Evolutionary conservation across 2,888 invertebrate species (phyloP).

Genomic region (Dioctria linearis): DNA sequence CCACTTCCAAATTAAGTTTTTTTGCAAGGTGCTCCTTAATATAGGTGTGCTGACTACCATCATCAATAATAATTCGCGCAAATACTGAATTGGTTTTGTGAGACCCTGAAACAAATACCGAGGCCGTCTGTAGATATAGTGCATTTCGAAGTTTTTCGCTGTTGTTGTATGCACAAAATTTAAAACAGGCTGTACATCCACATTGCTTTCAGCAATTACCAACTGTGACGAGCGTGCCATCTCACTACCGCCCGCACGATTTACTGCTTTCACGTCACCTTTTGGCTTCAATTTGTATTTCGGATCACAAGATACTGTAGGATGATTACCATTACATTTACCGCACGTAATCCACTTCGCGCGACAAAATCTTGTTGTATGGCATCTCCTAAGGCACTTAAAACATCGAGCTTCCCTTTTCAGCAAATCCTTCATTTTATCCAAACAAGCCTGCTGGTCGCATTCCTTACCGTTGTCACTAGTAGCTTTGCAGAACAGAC

Average conservation of each 20-base stretch:
- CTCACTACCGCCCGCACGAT: not conserved
- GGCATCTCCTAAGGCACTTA: no score
- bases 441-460: no score
- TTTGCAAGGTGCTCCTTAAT: not conserved
- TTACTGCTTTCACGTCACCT: not conserved
- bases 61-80: constrained; percentile 25
- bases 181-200: no score
- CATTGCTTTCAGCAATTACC: no score
- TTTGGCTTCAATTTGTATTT: not conserved
- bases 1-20: constrained; percentile 38
- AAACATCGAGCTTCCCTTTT: no score
- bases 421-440: no score
- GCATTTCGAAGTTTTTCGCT: not conserved
- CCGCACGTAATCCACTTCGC: not conserved
- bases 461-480: no score
- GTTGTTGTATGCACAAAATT: no score
- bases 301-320: constrained; percentile 3
- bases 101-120: constrained; percentile 25
- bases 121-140: constrained; percentile 53
- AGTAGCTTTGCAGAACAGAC: no score
- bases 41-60: not conserved
- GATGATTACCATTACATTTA: no score
- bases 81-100: constrained; percentile 2
- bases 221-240: not conserved
- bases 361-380: no score